A percentile compares a stretch with the other conserved stretches of the same genome.
phyloP scores from a whole-genome alignment of 2,113 vertebrate genomes.

The Pimephales promelas region DNA sequence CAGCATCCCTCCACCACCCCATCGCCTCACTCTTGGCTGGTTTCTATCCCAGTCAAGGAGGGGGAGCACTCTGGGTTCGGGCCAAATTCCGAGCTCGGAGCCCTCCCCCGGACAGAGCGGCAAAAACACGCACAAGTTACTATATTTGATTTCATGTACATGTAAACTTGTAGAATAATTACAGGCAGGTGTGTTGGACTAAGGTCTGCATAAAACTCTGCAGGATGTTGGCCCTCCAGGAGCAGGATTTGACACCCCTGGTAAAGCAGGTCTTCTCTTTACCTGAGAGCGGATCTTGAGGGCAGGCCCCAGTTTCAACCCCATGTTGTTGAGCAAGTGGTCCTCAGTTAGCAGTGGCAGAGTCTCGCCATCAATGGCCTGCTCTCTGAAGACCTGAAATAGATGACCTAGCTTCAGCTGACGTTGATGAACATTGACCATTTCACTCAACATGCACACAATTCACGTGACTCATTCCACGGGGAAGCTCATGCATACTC shows the following conservation, averaged over 20 bases:
- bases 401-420: slow-evolving; percentile 72
- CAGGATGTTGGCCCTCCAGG: background rate
- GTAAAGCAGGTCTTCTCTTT: slow-evolving; percentile 44
- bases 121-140: no score
- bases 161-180: background rate
- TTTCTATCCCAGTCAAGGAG: no score
- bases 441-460: slow-evolving; percentile 43
- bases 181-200: background rate
- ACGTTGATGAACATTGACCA: slow-evolving; percentile 1
- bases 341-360: slow-evolving; percentile 94
- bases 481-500: slow-evolving; percentile 26
- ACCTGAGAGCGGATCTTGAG: slow-evolving; percentile 98
- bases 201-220: background rate
- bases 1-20: no score
- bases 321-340: slow-evolving; percentile 95
- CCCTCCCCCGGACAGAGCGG: no score
- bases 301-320: slow-evolving; percentile 93
- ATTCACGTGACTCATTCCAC: slow-evolving; percentile 4
- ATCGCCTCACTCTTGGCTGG: no score
- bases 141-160: no score
- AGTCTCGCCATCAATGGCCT: slow-evolving; percentile 96
- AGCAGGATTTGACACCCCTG: background rate
- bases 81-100: no score
- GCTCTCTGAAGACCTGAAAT: slow-evolving; percentile 92
- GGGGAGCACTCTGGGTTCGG: no score